Conservation (phyloP, 2,888 invertebrate genomes). For the Pollenia griseotomentosa region DNA sequence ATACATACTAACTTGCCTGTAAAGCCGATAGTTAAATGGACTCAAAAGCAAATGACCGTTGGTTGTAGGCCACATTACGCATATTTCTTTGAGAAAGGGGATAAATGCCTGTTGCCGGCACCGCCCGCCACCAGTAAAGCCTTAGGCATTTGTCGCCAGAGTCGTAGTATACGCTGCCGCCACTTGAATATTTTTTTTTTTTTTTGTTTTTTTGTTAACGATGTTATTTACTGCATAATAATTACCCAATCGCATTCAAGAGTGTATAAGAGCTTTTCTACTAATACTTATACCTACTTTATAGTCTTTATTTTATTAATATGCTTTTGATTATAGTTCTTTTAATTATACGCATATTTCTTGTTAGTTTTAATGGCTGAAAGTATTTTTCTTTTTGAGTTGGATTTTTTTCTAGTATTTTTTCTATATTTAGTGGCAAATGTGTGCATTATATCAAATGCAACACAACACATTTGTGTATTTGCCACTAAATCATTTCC, state of each 20-base stretch:
- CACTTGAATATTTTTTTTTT: conserved; percentile 5
- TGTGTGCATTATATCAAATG: conserved; percentile 34
- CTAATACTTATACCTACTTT: conserved; percentile 10
- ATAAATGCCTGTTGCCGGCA: conserved; percentile 8
- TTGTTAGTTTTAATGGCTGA: conserved; percentile 35
- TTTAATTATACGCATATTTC: conserved; percentile 40
- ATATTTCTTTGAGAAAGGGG: conserved; percentile 44
- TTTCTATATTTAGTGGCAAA: conserved; percentile 14
- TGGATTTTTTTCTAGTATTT: conserved; percentile 5
- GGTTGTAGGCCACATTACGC: conserved; percentile 44
- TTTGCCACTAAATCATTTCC: conserved; percentile 67
- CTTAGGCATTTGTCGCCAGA: conserved; percentile 51
- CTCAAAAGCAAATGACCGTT: conserved; percentile 45
- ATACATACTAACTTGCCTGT: neutral
- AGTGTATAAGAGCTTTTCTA: conserved; percentile 5
- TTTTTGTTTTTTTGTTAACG: neutral
- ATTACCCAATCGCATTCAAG: conserved; percentile 55
- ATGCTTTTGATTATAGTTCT: conserved; percentile 35
- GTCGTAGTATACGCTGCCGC: conserved; percentile 2
- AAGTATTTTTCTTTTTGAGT: conserved; percentile 32
- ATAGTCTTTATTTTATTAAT: conserved; percentile 37
- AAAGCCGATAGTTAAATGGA: neutral
- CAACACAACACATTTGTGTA: neutral
- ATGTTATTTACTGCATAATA: conserved; percentile 61
- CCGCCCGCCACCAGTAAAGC: conserved; percentile 28